These are phyloP conservation scores for Chaenodraco wilsoni DNA, from an alignment of 2,797 vertebrate species.

Conservation along the genomic window DNA sequence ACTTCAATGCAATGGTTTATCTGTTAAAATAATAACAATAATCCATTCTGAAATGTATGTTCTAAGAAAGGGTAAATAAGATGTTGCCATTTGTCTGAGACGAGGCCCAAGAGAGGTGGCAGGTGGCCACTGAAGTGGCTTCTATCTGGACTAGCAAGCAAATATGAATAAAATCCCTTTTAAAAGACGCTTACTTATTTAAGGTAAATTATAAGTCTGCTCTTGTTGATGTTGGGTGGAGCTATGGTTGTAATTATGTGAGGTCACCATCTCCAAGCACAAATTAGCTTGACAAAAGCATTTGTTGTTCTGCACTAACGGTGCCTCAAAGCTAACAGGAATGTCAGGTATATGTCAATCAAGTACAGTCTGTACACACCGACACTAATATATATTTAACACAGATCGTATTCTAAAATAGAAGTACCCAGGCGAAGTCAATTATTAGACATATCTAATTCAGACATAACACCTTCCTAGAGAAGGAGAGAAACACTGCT, in stretches of 20 bases:
- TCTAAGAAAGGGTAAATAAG: not conserved
- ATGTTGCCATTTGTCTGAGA: not conserved
- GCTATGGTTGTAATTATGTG: not conserved
- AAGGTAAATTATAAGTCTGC: not conserved
- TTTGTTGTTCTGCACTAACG: not conserved
- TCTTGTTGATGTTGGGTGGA: not conserved
- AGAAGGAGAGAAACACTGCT: not conserved
- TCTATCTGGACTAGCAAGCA: not conserved
- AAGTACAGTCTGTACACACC: not conserved
- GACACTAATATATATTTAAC: not conserved
- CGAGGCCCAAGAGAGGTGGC: not conserved
- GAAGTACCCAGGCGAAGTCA: not conserved
- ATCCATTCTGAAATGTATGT: not conserved
- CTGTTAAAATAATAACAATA: slow-evolving; percentile 1
- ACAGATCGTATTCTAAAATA: not conserved
- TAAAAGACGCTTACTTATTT: not conserved
- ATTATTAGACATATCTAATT: not conserved
- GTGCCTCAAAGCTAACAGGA: not conserved
- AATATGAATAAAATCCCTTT: not conserved
- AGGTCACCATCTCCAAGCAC: not conserved
- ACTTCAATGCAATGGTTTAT: slow-evolving; percentile 13
- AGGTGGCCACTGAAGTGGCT: not conserved
- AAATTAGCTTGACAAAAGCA: slow-evolving; percentile 9
- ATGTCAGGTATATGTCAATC: not conserved
- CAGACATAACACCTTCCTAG: not conserved